Conservation (phyloP, 2,888 invertebrate genomes). For the Eupithecia insigniata region DNA sequence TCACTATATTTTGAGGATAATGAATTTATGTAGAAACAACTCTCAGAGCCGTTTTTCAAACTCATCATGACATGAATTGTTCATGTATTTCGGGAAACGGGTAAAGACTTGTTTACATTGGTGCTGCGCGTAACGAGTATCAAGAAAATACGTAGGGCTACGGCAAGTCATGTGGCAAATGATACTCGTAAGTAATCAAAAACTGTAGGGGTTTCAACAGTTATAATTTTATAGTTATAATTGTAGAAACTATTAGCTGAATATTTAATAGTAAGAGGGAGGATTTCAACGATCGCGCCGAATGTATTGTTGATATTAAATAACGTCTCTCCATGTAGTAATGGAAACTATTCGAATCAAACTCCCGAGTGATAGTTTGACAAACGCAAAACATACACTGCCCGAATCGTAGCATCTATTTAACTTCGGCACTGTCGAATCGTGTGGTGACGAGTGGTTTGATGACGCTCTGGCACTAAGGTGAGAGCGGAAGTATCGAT, state of each 20-base stretch:
- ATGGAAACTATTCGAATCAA: too few relatives aligned
- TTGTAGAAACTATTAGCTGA: too few relatives aligned
- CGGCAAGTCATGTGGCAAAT: not conserved
- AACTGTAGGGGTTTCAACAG: not conserved
- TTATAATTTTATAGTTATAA: not conserved
- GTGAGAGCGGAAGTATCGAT: too few relatives aligned
- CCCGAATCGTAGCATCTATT: not conserved
- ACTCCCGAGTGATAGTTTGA: not conserved
- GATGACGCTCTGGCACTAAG: too few relatives aligned
- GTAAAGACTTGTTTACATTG: not conserved
- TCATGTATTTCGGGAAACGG: not conserved
- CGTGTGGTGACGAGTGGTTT: too few relatives aligned
- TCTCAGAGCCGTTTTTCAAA: constrained; percentile 21
- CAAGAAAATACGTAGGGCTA: not conserved
- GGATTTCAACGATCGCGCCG: too few relatives aligned
- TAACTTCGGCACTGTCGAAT: not conserved
- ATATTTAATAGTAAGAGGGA: not conserved
- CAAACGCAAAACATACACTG: not conserved
- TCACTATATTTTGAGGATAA: not conserved
- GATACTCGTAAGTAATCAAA: too few relatives aligned
- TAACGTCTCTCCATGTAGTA: too few relatives aligned
- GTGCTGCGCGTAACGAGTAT: not conserved
- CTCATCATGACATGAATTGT: constrained; percentile 25
- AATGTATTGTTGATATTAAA: too few relatives aligned
- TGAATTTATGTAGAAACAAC: not conserved